phyloP scores from a whole-genome alignment of 2,113 vertebrate species.

The Otus sunia region DNA sequence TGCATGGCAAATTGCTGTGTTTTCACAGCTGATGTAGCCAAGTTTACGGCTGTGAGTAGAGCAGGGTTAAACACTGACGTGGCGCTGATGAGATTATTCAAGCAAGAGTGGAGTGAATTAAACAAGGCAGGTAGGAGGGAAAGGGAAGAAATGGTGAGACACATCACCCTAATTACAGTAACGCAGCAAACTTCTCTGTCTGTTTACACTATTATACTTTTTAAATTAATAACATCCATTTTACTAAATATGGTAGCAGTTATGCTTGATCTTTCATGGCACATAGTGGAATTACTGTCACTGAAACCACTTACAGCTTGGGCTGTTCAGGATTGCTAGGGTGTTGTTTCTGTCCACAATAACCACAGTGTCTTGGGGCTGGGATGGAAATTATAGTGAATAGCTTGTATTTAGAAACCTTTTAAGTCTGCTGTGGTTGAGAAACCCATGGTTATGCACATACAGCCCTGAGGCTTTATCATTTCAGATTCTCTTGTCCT shows the following conservation, averaged over 20 bases:
- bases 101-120: neutral
- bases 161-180: constrained; percentile 19
- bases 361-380: constrained; percentile 34
- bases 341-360: constrained; percentile 7
- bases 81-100: neutral
- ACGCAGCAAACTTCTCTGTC: constrained; percentile 12
- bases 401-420: constrained; percentile 45
- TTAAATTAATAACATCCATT: constrained; percentile 46
- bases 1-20: neutral
- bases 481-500: constrained; percentile 23
- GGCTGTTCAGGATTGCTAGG: neutral
- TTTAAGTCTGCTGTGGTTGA: constrained; percentile 36
- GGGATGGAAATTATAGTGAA: constrained; percentile 22
- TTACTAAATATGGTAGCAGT: constrained; percentile 22
- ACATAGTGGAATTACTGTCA: constrained; percentile 24
- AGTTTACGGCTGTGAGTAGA: neutral
- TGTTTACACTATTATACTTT: constrained; percentile 46
- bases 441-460: constrained; percentile 7
- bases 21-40: neutral
- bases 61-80: neutral
- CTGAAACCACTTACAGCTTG: constrained; percentile 21
- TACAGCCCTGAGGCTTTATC: constrained; percentile 19
- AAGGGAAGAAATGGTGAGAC: neutral
- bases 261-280: neutral
- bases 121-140: neutral